Evolutionary conservation across 2,888 invertebrate genomes (phyloP), one percentile per base, ranked within the genome.

Genomic region (Cremastinae sp.): DNA sequence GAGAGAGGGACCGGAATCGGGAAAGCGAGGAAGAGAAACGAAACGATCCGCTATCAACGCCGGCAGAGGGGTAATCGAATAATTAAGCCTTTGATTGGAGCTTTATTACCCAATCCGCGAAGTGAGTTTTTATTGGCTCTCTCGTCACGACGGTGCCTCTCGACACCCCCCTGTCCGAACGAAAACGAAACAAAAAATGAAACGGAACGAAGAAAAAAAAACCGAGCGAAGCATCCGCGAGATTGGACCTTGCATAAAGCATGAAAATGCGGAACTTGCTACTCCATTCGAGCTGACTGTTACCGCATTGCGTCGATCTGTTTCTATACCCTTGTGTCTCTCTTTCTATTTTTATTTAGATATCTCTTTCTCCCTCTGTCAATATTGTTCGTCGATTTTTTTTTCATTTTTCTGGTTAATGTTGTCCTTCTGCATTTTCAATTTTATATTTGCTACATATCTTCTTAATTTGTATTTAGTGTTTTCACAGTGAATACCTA

Each of bases 51-150:
- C 56, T 69, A n/a, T 69, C 58, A 59, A 12, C 35, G 55, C 37
- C 49, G 51, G 66, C 45, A 47, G 74, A 78, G 76, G 76, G 79
- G 84, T 89, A 88, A 89, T 88, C 89, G 88, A 89, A 89, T 89
- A 89, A 89, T 88, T 88, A 88, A 89, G 87, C 88, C 85, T 86
- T 88, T 89, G 89, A 88, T 89, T 89, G 89, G 86, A 88, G 88
- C 88, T 89, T 89, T 89, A 89, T 89, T 88, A 88, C 85, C 87
- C 88, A 88, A 89, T 89, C 86, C 88, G 84, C 85, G 84, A 85
- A 89, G 88, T 88, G 87, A 88, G 87, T 88, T 89, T 89, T 89
- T 88, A 89, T 88, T 87, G 87, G 85, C 82, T 81, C 75, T 75
- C 80, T 85, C 75, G 75, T 83, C 83, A 81, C 83, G 81, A 70